These are phyloP conservation scores for Pedicia rivosa DNA, from an alignment of 2,888 invertebrate genomes.

Conservation along the genomic window DNA sequence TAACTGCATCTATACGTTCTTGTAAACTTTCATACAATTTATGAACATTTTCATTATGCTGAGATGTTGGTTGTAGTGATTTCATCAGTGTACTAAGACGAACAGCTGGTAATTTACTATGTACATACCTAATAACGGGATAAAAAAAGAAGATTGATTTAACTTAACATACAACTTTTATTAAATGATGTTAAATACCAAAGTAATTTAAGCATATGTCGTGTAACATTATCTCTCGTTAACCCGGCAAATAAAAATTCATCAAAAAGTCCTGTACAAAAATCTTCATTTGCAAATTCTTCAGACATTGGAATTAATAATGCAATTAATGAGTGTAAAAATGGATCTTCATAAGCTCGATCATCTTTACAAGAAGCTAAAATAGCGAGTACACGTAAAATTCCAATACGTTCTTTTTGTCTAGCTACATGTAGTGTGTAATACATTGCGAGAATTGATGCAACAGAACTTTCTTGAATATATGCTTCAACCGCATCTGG, in stretches of 20 bases:
- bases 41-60: conserved; percentile 76
- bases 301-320: conserved; percentile 76
- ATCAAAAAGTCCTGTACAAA: conserved; percentile 89
- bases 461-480: conserved; percentile 79
- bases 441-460: conserved; percentile 88
- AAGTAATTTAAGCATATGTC: conserved; percentile 76
- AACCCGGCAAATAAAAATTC: conserved; percentile 88
- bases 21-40: conserved; percentile 58
- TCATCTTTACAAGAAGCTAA: conserved; percentile 83
- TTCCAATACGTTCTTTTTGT: conserved; percentile 60
- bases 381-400: conserved; percentile 75
- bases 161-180: too few relatives aligned
- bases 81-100: conserved; percentile 62
- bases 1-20: conserved; percentile 57
- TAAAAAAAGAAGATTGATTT: too few relatives aligned
- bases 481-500: conserved; percentile 89
- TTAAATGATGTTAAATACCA: too few relatives aligned
- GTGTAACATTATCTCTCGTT: conserved; percentile 76
- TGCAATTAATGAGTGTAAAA: conserved; percentile 71
- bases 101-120: conserved; percentile 65
- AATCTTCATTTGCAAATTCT: conserved; percentile 85
- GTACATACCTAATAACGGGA: too few relatives aligned
- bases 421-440: conserved; percentile 81
- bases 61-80: conserved; percentile 39
- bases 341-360: conserved; percentile 87